Conservation (phyloP, 2,797 vertebrate genomes). For the Cynopterus sphinx region DNA sequence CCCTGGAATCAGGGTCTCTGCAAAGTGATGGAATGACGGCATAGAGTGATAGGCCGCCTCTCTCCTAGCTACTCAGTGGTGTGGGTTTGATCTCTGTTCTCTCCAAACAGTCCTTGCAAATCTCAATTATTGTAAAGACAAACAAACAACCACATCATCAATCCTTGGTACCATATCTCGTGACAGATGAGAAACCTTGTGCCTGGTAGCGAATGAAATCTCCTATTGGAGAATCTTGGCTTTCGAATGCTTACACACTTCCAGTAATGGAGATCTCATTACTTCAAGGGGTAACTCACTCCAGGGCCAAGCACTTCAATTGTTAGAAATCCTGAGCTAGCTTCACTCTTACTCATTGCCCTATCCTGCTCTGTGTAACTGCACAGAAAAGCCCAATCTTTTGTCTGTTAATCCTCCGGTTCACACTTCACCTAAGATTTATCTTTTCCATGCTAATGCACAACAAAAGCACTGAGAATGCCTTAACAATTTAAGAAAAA, state of each 20-base stretch:
- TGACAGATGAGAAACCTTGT: not conserved
- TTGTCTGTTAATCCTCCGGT: not conserved
- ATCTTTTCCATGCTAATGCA: not conserved
- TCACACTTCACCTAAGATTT: not conserved
- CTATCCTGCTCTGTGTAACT: not conserved
- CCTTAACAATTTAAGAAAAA: not conserved
- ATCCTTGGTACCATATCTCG: not conserved
- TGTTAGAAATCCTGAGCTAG: not conserved
- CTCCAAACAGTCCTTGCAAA: not conserved
- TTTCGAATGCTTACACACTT: not conserved
- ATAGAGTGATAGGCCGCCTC: no score
- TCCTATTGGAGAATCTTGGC: not conserved
- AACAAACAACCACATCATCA: not conserved
- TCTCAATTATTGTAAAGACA: not conserved
- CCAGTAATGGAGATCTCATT: not conserved
- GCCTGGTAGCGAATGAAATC: conserved; percentile 15
- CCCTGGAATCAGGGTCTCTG: not conserved
- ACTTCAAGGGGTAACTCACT: not conserved
- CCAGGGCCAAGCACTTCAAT: not conserved
- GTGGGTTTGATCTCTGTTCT: not conserved
- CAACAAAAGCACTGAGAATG: not conserved
- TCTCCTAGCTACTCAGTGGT: not conserved
- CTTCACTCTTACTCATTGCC: not conserved
- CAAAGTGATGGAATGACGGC: not conserved
- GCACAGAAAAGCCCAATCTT: not conserved